These are phyloP conservation scores for Centropus unirufus DNA, from an alignment of 2,113 vertebrate species.

Conservation along the genomic window DNA sequence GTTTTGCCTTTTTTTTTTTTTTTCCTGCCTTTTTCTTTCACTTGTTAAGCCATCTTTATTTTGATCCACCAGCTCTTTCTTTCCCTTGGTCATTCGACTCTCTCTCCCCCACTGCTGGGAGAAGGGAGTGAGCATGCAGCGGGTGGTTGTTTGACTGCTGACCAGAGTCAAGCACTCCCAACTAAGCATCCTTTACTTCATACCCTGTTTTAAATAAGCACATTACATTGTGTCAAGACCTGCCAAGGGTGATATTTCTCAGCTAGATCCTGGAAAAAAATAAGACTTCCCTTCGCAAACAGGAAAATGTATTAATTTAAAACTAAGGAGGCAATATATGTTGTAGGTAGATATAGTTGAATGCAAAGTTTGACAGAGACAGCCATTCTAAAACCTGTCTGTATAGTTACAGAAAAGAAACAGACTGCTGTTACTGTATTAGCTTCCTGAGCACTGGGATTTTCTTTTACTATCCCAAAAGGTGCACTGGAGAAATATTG, in stretches of 20 bases:
- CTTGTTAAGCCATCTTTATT: not conserved
- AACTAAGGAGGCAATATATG: not conserved
- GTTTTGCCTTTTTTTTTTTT: fast-evolving
- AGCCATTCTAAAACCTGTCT: not conserved
- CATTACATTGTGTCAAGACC: not conserved
- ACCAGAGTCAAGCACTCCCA: not conserved
- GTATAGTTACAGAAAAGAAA: not conserved
- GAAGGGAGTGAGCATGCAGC: fast-evolving
- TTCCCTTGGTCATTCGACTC: not conserved
- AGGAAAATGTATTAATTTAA: not conserved
- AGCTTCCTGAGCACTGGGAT: not conserved
- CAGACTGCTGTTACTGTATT: not conserved
- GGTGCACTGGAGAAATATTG: not conserved
- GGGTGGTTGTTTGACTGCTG: not conserved
- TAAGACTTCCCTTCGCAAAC: not conserved
- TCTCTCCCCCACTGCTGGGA: not conserved
- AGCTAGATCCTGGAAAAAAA: not conserved
- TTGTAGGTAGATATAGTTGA: not conserved
- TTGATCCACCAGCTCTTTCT: not conserved
- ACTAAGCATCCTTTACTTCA: not conserved
- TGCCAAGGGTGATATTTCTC: not conserved
- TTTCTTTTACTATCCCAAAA: not conserved
- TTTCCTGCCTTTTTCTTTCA: not conserved
- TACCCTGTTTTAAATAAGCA: not conserved
- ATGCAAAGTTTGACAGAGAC: not conserved